phyloP scores from a whole-genome alignment of 2,113 vertebrate genomes.

The Pyxicephalus adspersus region DNA sequence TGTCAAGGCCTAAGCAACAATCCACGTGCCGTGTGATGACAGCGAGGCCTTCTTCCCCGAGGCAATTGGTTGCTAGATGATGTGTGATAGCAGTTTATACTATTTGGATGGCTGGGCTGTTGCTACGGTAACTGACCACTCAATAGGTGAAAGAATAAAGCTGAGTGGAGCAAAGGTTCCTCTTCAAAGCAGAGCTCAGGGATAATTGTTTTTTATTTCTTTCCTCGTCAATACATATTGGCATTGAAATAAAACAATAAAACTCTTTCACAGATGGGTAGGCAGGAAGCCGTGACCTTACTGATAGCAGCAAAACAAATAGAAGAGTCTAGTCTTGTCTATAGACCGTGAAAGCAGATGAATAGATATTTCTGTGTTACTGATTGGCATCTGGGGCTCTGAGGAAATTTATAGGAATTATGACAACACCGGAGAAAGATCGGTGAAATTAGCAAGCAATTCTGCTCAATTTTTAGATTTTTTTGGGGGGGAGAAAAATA shows the following conservation, averaged over 20 bases:
- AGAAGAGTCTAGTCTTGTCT: not conserved
- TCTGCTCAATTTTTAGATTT: too few relatives aligned
- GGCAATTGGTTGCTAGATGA: conserved; percentile 52
- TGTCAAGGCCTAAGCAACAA: conserved; percentile 64
- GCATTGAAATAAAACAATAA: conserved; percentile 62
- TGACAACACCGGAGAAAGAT: too few relatives aligned
- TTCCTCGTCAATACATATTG: conserved; percentile 62
- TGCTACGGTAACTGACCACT: conserved; percentile 66
- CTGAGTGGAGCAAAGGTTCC: conserved; percentile 65
- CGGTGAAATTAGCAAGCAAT: too few relatives aligned
- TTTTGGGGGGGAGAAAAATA: too few relatives aligned
- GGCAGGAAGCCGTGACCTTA: conserved; percentile 44
- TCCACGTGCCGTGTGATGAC: conserved; percentile 55
- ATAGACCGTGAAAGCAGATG: conserved; percentile 8
- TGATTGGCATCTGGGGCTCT: too few relatives aligned
- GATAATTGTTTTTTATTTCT: conserved; percentile 61
- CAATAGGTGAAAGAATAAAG: conserved; percentile 64
- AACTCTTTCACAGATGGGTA: conserved; percentile 59
- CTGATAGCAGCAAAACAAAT: conserved; percentile 3
- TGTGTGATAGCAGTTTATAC: conserved; percentile 59
- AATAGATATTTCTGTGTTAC: not conserved
- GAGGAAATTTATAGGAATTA: too few relatives aligned
- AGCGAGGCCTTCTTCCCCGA: conserved; percentile 16
- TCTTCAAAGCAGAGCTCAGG: conserved; percentile 36
- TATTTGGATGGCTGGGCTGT: conserved; percentile 62